Base-by-base conservation (phyloP, 2,113 vertebrate genomes). In the Chaenogobius annularis region DNA sequence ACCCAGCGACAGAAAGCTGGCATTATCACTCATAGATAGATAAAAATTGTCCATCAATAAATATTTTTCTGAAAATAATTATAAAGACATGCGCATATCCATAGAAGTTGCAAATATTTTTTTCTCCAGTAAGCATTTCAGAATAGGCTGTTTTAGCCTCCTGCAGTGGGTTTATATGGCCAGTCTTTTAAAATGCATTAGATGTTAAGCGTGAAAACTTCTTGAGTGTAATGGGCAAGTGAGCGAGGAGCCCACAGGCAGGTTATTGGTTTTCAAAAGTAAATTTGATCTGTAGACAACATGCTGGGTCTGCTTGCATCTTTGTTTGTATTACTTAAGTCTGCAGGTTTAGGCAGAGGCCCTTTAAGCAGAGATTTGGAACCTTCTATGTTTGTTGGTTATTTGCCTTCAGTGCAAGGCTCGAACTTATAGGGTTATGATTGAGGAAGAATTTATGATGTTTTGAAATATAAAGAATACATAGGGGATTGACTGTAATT, bases 171-270 rank as follows among this genome's bases (percentile, higher is more conserved):
- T 66, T 66, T 46, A 23, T 66, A 46, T 66, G 44, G 40, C 10
- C 43, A 22, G 64, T 63, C 64, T 46, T 66, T 47, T 66, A 66
- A 66, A 66, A 66, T 47, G 64, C 64, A 66, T 66, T 66, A 46
- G 43, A 47, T 66, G 64, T 47, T 66, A 22, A 66, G 64, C 22
- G 40, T 66, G 64, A 66, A 66, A 44, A 43, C n/a, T 47, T 46
- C 22, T 5, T 66, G 64, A 66, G 64, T 66, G 37, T 66, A 66
- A 66, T 66, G 64, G 64, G n/a, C 64, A 66, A n/a, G 40, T 47
- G 43, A 66, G n/a, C 64, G 64, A 66, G 40, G 11, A 47, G 64
- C 64, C 44, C 44, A 43, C 64, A 66, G 64, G 64, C 40, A 14
- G 64, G 40, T 66, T 66, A 44, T 66, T 46, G 47, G 64, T 43